phyloP scores from a whole-genome alignment of 1,140 invertebrate species.

The Listronotus oregonensis region DNA sequence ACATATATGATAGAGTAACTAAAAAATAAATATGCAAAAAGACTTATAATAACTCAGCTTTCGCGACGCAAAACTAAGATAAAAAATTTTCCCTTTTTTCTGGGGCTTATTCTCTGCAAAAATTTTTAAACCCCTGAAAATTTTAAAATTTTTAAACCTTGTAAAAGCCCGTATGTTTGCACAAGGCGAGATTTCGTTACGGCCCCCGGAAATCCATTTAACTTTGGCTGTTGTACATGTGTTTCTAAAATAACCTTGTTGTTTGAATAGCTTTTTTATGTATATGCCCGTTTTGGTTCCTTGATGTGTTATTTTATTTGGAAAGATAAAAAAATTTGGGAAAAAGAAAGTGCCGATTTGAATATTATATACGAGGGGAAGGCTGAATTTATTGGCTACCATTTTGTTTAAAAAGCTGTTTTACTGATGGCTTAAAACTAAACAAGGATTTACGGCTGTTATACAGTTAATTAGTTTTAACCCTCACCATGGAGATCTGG shows the following conservation, averaged over 20 bases:
- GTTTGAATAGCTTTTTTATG: conserved; percentile 7
- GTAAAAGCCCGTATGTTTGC: conserved; percentile 11
- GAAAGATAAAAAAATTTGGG: too few relatives aligned
- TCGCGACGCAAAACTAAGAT: not conserved
- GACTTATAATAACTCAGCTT: not conserved
- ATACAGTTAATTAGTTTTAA: too few relatives aligned
- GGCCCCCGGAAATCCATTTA: conserved; percentile 16
- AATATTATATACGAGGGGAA: too few relatives aligned
- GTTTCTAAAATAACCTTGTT: conserved; percentile 13
- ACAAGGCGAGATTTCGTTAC: conserved; percentile 19
- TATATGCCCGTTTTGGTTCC: not conserved
- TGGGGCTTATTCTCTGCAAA: not conserved
- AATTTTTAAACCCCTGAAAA: conserved; percentile 11
- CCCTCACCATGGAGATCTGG: too few relatives aligned
- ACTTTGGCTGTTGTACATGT: conserved; percentile 6
- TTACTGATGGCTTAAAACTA: too few relatives aligned
- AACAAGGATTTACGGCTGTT: too few relatives aligned
- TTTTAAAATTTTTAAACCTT: conserved; percentile 13
- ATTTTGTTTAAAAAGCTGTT: too few relatives aligned
- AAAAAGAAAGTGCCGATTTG: too few relatives aligned
- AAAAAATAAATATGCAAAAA: too few relatives aligned
- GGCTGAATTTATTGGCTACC: too few relatives aligned
- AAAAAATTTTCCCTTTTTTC: conserved; percentile 2
- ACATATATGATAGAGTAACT: too few relatives aligned
- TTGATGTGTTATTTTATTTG: too few relatives aligned